A percentile compares a stretch with the other conserved stretches of the same genome.
phyloP scores from a whole-genome alignment of 2,113 vertebrate genomes.

The Shinisaurus crocodilurus region DNA sequence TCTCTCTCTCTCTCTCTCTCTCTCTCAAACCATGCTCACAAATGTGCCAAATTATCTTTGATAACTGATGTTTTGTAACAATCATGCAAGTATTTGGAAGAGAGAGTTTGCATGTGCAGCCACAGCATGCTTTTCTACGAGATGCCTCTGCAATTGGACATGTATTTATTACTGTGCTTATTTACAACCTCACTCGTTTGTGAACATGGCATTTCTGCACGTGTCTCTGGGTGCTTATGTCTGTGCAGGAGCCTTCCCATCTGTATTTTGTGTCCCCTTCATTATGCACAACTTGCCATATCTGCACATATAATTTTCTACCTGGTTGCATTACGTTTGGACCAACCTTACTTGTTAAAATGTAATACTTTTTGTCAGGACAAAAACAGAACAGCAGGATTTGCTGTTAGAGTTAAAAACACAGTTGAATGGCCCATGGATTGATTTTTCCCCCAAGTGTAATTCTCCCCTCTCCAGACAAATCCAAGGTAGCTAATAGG shows the following conservation, averaged over 20 bases:
- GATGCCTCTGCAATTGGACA: constrained; percentile 10
- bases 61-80: background rate
- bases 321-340: background rate
- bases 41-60: background rate
- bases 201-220: background rate
- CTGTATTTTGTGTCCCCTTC: background rate
- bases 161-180: background rate
- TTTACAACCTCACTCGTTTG: constrained; percentile 1
- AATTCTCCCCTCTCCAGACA: background rate
- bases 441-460: background rate
- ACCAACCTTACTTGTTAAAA: background rate
- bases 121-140: background rate
- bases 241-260: background rate
- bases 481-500: background rate
- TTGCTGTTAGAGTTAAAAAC: background rate
- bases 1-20: background rate
- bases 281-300: background rate
- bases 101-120: background rate
- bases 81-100: background rate
- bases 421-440: background rate
- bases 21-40: background rate
- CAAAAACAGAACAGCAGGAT: background rate
- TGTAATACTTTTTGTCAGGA: background rate
- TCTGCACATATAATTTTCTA: constrained; percentile 6
- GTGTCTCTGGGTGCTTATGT: background rate